Base-by-base conservation (phyloP, 2,888 invertebrate genomes). In the Dastarcus helophoroides region DNA sequence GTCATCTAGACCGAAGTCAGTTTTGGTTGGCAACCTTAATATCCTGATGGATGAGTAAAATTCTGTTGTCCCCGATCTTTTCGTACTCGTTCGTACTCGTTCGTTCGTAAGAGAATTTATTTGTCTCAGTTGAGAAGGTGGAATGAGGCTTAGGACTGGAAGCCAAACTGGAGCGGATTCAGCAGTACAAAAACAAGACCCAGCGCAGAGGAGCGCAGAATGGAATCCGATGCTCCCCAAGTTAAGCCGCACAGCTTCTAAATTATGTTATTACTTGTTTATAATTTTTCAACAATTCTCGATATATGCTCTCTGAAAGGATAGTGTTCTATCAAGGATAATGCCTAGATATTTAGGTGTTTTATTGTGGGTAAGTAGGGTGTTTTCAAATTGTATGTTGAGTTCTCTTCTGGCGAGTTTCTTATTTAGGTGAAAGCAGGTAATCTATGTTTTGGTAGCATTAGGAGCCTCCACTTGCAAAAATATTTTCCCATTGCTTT, bases 341-440 rank as follows among this genome's bases (percentile, higher is more conserved):
- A 40, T 26, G 9, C 38, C 40, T 11, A 43, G 28, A 27, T 41
- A 44, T 33, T 35, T 44, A 14, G 35, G 38, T 10, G 4, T 26
- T 3, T 14, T 5, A 11, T 31, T 31, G 16, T 31, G 25, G 3
- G 3, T 12, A 3, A 31, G 24, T 24, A 26, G 8, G 8, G n/a
- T 7, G 17, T 25, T 17, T 8, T 27, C 19, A 6, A 21, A 8
- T 9, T 8, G 11, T 2, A 32, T 19, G 7, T 12, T 28, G 12
- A 23, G 22, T 22, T 27, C 4, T 16, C 19, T 19, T 12, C 13
- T 27, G 9, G 26, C 26, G 6, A 26, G 13, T 12, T 21, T 8
- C 10, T 32, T 27, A 21, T 17, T 26, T 21, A 26, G 14, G 17
- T 25, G 25, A 14, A 31, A 25, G n/a, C 24, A 25, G 16, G 26